Conservation (phyloP, 2,113 vertebrate genomes). For the Hydrolagus affinis region DNA sequence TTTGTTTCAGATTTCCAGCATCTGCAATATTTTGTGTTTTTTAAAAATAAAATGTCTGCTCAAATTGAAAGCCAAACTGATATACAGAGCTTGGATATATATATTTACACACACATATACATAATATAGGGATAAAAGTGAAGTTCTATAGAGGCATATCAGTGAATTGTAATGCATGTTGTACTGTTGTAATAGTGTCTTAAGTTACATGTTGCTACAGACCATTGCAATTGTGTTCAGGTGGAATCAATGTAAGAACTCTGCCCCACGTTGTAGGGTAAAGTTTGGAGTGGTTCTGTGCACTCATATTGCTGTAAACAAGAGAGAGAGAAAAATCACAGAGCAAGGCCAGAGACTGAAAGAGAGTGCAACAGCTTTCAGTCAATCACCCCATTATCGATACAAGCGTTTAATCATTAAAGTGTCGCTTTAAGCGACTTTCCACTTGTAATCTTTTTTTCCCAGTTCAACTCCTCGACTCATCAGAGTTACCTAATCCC, state of each 20-base stretch:
- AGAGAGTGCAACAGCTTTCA: background rate
- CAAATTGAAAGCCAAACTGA: too few species aligned
- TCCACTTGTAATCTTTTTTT: constrained; percentile 53
- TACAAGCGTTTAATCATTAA: constrained; percentile 53
- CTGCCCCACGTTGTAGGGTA: background rate
- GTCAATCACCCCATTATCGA: background rate
- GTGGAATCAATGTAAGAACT: background rate
- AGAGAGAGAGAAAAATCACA: background rate
- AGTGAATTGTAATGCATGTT: too few species aligned
- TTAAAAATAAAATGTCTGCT: too few species aligned
- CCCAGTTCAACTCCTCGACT: constrained; percentile 54
- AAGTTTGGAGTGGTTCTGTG: background rate
- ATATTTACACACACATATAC: too few species aligned
- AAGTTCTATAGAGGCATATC: constrained; percentile 65
- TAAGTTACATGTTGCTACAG: too few species aligned
- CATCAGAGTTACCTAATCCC: constrained; percentile 47
- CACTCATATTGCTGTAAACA: background rate
- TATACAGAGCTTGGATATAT: too few species aligned
- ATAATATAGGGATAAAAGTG: constrained; percentile 61
- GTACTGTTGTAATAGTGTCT: too few species aligned
- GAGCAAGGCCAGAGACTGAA: background rate
- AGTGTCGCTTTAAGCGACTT: constrained; percentile 30
- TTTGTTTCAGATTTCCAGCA: too few species aligned
- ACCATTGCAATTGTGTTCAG: background rate
- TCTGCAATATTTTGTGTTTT: too few species aligned